Base-by-base conservation (phyloP, 2,113 vertebrate species). In the Callithrix jacchus region DNA sequence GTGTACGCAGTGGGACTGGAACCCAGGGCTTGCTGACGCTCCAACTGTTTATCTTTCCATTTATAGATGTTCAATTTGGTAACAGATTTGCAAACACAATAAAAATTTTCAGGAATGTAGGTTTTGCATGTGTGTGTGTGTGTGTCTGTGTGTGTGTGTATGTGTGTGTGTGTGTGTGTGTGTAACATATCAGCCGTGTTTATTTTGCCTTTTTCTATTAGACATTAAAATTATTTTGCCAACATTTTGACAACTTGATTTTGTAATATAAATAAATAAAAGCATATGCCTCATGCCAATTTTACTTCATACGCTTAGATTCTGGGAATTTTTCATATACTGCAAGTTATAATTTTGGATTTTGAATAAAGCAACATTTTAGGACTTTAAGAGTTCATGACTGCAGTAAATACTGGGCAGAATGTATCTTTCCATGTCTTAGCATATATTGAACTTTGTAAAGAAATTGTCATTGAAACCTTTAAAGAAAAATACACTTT, bases 301-400 rank as follows among this genome's bases (percentile, higher is more conserved):
- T 66, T 82, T 86, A 73, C 89, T 90, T 96, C 18, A 32, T 70
- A 74, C 23, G 2, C 66, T 88, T 83, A 89, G 68, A 23, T 76
- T 80, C 54, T 49, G 40, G 47, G 74, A 73, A 70, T 89, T 93
- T 91, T 93, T 21, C 71, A n/a, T 73, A 74, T 47, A 40, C 32
- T 64, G 96, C 37, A 66, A 89, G 35, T 45, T 89, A 79, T 5
- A 42, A 74, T 18, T 64, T 64, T 84, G 73, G 56, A 66, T 70
- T 94, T 92, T 94, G 68, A 91, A 25, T 32, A 94, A 94, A 92
- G 64, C 30, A 89, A 30, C 85, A 56, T 93, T 89, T 92, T 82
- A 73, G 70, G 64, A 40, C 9, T 17, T 16, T 56, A 32, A 84
- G 40, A 70, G 56, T 56, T 70, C 47, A 52, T 70, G 40, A 83